phyloP scores from a whole-genome alignment of 64 coral and sea anemone species.

The Catalaphyllia jardinei region DNA sequence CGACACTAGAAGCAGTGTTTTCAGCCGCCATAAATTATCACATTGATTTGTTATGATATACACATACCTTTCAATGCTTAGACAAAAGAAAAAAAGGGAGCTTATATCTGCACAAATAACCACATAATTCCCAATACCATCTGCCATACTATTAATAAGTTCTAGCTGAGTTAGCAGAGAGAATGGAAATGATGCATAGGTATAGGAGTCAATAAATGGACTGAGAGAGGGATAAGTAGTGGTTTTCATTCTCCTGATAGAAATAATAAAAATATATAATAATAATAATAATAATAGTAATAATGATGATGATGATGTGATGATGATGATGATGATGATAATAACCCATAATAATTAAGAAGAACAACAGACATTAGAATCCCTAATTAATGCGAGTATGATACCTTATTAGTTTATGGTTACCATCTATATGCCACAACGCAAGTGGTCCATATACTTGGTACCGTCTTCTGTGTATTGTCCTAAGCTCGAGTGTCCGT shows the following conservation, averaged over 20 bases:
- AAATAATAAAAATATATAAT: not conserved
- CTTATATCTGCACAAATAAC: too few relatives aligned
- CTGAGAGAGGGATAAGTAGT: not conserved
- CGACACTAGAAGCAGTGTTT: too few relatives aligned
- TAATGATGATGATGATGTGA: too few relatives aligned
- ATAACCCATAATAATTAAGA: not conserved
- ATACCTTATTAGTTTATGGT: conserved; percentile 70
- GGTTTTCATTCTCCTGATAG: conserved; percentile 1
- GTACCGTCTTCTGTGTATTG: conserved; percentile 42
- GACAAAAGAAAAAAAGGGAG: not conserved
- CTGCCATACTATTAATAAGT: conserved; percentile 2
- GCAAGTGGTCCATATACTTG: conserved; percentile 55
- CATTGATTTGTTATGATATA: not conserved
- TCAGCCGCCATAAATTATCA: not conserved
- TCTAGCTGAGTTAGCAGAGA: conserved; percentile 2
- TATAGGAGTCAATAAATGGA: not conserved
- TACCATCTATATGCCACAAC: conserved; percentile 54
- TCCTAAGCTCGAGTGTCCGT: conserved; percentile 31
- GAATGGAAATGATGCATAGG: not conserved
- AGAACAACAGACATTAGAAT: not conserved
- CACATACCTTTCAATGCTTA: not conserved
- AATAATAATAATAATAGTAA: too few relatives aligned
- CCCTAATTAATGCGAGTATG: not conserved
- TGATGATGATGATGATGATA: too few relatives aligned
- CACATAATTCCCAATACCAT: not conserved